Base-by-base conservation (phyloP, 2,888 invertebrate species). In the Tenthredo amoena region DNA sequence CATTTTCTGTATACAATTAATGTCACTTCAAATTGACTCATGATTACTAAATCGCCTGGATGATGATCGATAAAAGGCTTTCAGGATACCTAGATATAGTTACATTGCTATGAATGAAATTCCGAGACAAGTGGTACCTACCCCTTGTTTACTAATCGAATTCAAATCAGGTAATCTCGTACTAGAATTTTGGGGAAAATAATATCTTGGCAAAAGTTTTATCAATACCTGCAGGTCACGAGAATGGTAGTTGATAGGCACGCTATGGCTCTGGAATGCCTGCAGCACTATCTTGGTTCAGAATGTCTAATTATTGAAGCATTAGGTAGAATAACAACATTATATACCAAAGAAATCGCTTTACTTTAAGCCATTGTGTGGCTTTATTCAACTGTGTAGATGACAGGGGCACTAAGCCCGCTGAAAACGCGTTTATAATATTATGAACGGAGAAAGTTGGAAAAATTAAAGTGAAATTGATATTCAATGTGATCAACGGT, bases 141-240 rank as follows among this genome's bases (percentile, higher is more conserved):
- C 37, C n/a, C 40, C 37, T 72, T 37, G 40, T 40, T 18, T 47
- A 5, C 74, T 43, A 40, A 43, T 43, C 43, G 43, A 43, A 10
- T 43, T 43, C 43, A 2, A 43, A 43, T 21, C 74, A 21, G 10
- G 74, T 21, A 43, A 43, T 74, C 43, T 26, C 0, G 21, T 18
- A 31, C 18, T 81, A 62, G 7, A 15, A 81, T 62, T 81, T 62
- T 81, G 21, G 81, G 34, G 81, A 81, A 62, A 81, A 81, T 37
- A 37, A 37, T 81, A 81, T 81, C 81, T 81, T 26, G 34, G 34
- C 18, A 62, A n/a, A 81, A 81, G 81, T 81, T 81, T 81, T 81
- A 81, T 81, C 81, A 62, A 81, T 81, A 81, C 62, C 81, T n/a
- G 77, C 74, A 21, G 55, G n/a, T 81, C 62, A 81, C 62, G 81